Evolutionary conservation across 2,888 invertebrate genomes (phyloP).

Genomic region (Melinopterus prodromus): DNA sequence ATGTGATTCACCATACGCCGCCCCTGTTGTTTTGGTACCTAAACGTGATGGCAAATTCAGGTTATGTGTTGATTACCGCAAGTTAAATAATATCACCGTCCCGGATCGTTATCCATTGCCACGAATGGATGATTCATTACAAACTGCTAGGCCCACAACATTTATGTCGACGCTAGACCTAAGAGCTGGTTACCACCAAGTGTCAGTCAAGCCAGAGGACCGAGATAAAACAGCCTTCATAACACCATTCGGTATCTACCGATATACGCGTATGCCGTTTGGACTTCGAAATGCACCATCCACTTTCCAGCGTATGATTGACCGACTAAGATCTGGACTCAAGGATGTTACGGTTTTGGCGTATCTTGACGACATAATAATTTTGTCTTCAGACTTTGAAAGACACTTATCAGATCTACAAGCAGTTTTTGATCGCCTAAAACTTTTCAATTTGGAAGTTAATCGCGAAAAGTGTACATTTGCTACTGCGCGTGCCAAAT

Average conservation of each 20-base stretch:
- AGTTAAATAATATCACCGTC: slow-evolving; percentile 41
- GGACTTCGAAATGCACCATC: slow-evolving; percentile 44
- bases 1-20: slow-evolving; percentile 32
- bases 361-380: slow-evolving; percentile 49
- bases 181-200: slow-evolving; percentile 35
- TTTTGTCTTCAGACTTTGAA: slow-evolving; percentile 43
- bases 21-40: slow-evolving; percentile 39
- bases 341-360: slow-evolving; percentile 40
- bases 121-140: slow-evolving; percentile 42
- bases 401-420: slow-evolving; percentile 44
- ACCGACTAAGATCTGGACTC: slow-evolving; percentile 42
- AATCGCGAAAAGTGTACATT: slow-evolving; percentile 46
- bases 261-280: slow-evolving; percentile 45
- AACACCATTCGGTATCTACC: slow-evolving; percentile 42
- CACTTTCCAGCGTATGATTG: slow-evolving; percentile 45
- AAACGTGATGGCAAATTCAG: slow-evolving; percentile 38
- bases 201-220: slow-evolving; percentile 40
- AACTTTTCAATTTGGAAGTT: slow-evolving; percentile 37
- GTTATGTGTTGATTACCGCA: slow-evolving; percentile 41
- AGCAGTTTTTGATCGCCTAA: slow-evolving; percentile 38
- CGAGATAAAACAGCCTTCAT: slow-evolving; percentile 35
- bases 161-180: slow-evolving; percentile 41
- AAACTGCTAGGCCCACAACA: slow-evolving; percentile 27
- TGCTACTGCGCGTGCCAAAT: background rate
- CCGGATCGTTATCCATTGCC: slow-evolving; percentile 43